Evolutionary conservation across 2,888 invertebrate species (phyloP).

Genomic region (Limnephilus rhombicus): DNA sequence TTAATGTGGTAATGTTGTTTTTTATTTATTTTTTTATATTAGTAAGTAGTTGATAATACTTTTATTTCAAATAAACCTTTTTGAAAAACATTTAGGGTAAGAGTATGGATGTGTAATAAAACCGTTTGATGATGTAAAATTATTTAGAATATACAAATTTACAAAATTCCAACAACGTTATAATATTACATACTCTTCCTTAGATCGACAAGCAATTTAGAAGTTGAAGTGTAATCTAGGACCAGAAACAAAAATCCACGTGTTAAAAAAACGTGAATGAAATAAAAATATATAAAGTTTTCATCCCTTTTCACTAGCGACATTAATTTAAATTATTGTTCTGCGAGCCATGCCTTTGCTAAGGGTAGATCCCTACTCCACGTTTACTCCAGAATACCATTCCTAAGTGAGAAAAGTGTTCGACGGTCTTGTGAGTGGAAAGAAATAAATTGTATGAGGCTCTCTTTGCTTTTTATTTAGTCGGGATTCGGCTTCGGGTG

Average conservation of each 20-base stretch:
- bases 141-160: too few species aligned
- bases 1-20: too few species aligned
- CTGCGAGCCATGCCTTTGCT: background rate
- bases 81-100: too few species aligned
- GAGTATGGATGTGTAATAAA: too few species aligned
- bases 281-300: background rate
- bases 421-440: background rate
- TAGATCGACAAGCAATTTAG: too few species aligned
- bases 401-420: conserved; percentile 36
- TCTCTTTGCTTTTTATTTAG: conserved; percentile 39
- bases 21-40: too few species aligned
- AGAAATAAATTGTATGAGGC: conserved; percentile 45
- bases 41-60: too few species aligned
- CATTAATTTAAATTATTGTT: background rate
- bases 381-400: background rate
- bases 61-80: too few species aligned
- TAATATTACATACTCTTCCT: too few species aligned
- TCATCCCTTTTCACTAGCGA: background rate
- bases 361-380: background rate
- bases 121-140: too few species aligned
- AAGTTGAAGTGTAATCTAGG: background rate
- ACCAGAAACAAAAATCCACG: background rate
- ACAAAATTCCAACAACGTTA: too few species aligned
- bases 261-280: background rate
- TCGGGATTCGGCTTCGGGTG: background rate